phyloP scores from a whole-genome alignment of 2,113 vertebrate genomes.

The Spea bombifrons region DNA sequence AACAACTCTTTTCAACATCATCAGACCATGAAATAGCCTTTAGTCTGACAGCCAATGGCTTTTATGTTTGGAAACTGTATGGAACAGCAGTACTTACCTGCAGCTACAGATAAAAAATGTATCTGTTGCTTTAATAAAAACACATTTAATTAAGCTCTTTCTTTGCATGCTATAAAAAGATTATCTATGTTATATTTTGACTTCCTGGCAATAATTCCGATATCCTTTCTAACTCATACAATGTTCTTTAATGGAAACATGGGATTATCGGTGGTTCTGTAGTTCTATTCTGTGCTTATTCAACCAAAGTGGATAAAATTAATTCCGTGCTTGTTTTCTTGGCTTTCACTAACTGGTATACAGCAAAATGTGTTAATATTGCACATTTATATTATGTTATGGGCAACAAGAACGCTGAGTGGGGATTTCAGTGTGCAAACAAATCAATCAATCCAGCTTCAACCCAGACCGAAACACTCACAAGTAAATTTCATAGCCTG shows the following conservation, averaged over 20 bases:
- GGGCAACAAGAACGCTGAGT: too few relatives aligned
- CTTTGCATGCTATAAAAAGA: neutral
- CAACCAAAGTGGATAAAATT: too few relatives aligned
- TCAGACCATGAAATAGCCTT: slow-evolving; percentile 23
- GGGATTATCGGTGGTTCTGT: too few relatives aligned
- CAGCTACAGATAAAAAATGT: neutral
- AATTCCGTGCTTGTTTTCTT: too few relatives aligned
- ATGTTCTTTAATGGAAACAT: neutral
- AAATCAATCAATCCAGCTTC: too few relatives aligned
- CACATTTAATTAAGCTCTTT: neutral
- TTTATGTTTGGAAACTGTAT: slow-evolving; percentile 6
- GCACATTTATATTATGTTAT: too few relatives aligned
- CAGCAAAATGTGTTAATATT: too few relatives aligned
- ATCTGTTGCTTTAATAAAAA: neutral
- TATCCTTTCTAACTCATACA: neutral
- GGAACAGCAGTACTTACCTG: neutral
- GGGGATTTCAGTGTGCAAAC: too few relatives aligned
- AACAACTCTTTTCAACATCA: slow-evolving; percentile 17
- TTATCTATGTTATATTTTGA: neutral
- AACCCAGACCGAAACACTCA: too few relatives aligned
- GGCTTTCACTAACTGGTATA: too few relatives aligned
- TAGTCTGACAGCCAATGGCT: slow-evolving; percentile 13
- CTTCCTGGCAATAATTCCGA: neutral
- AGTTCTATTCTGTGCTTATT: neutral
- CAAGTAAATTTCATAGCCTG: too few relatives aligned